phyloP scores from a whole-genome alignment of 2,888 invertebrate species.

The Drosophila koepferae region DNA sequence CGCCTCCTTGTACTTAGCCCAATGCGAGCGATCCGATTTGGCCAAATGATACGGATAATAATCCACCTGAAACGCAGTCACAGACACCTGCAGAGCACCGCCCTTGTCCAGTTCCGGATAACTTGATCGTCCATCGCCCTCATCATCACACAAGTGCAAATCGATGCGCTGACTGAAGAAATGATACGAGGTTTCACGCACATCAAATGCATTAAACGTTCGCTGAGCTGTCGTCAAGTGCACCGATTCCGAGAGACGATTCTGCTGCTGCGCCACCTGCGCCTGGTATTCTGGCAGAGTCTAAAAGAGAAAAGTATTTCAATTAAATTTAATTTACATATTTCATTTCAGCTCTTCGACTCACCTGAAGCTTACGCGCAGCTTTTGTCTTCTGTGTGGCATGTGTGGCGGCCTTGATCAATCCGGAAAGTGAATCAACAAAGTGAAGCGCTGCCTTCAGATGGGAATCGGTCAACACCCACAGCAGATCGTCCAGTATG shows the following conservation, averaged over 20 bases:
- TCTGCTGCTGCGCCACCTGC: constrained; percentile 87
- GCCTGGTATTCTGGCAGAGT: constrained; percentile 91
- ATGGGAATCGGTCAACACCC: constrained; percentile 98
- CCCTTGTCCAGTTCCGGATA: constrained; percentile 94
- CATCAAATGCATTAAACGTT: constrained; percentile 94
- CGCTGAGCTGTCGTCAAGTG: constrained; percentile 85
- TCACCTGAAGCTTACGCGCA: constrained; percentile 92
- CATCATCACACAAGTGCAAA: constrained; percentile 98
- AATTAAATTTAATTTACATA: neutral
- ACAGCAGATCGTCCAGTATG: constrained; percentile 97
- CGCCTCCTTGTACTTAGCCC: constrained; percentile 94
- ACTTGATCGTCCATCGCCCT: constrained; percentile 93
- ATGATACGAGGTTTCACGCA: constrained; percentile 99
- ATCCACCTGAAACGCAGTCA: constrained; percentile 95
- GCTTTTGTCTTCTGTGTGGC: constrained; percentile 93
- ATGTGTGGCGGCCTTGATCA: constrained; percentile 92
- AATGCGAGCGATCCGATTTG: constrained; percentile 93
- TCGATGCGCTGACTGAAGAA: constrained; percentile 96
- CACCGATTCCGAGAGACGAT: constrained; percentile 82
- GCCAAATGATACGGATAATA: constrained; percentile 98
- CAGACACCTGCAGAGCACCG: constrained; percentile 96
- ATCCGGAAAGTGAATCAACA: constrained; percentile 92
- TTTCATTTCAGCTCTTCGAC: neutral
- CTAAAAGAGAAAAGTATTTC: constrained; percentile 39
- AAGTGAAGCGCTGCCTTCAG: constrained; percentile 96